Evolutionary conservation across 2,797 vertebrate genomes (phyloP).

Genomic region (Xiphorhynchus erythropygius): DNA sequence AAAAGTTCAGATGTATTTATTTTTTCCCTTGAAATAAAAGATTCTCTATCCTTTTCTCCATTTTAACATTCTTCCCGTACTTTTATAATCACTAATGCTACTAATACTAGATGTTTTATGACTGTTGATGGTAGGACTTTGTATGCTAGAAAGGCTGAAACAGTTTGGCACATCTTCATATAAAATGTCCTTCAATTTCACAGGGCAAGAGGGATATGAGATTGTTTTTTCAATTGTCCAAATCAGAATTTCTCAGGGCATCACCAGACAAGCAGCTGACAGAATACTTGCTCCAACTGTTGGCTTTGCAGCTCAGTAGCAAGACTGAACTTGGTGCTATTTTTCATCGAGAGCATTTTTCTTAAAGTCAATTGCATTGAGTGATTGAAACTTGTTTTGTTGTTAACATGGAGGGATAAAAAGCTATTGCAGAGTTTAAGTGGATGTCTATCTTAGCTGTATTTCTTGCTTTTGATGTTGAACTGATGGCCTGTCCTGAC

Average conservation of each 20-base stretch:
- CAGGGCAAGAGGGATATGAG: neutral
- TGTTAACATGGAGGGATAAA: neutral
- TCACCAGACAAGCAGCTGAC: neutral
- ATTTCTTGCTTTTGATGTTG: neutral
- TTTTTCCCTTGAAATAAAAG: neutral
- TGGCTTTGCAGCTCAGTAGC: neutral
- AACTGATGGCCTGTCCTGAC: neutral
- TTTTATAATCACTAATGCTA: neutral
- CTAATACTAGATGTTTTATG: neutral
- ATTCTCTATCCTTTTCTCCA: neutral
- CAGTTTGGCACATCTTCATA: neutral
- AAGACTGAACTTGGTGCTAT: neutral
- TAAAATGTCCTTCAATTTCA: neutral
- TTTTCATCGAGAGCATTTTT: neutral
- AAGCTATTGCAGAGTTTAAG: neutral
- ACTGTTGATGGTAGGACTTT: neutral
- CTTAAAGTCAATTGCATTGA: neutral
- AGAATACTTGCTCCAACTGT: neutral
- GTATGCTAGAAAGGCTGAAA: neutral
- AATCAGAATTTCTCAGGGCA: neutral
- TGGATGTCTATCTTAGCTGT: neutral
- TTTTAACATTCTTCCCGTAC: neutral
- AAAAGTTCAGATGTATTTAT: neutral
- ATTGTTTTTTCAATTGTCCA: neutral
- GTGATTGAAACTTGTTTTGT: neutral